Conservation (phyloP, 2,888 invertebrate genomes). For the Eilema depressum region DNA sequence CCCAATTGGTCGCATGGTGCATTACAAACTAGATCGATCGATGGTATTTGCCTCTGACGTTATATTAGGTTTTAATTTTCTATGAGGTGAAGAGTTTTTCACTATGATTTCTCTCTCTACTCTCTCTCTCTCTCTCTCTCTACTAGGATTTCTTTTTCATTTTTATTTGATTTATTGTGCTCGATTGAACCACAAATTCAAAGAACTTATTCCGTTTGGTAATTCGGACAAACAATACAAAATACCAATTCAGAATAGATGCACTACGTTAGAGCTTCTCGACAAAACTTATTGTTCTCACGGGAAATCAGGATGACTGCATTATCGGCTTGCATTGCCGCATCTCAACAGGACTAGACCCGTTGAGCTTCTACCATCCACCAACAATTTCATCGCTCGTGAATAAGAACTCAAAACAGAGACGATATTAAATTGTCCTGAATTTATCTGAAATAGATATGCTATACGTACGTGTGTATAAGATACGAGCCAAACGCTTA, state of each 20-base stretch:
- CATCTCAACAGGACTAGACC: slow-evolving; percentile 17
- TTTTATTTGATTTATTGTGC: background rate
- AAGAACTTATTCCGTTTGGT: background rate
- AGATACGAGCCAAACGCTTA: slow-evolving; percentile 78
- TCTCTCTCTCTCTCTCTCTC: too few relatives aligned
- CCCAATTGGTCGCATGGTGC: too few relatives aligned
- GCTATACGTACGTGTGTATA: slow-evolving; percentile 56
- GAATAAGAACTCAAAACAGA: slow-evolving; percentile 18
- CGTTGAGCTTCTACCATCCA: background rate
- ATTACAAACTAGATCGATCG: too few relatives aligned
- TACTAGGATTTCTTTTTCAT: too few relatives aligned
- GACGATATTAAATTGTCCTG: slow-evolving; percentile 32
- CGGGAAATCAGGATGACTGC: slow-evolving; percentile 52
- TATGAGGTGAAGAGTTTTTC: too few relatives aligned
- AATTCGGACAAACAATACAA: background rate
- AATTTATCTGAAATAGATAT: slow-evolving; percentile 36
- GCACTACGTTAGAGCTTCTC: slow-evolving; percentile 37
- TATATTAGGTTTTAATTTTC: too few relatives aligned
- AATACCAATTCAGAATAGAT: background rate
- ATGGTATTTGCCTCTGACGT: too few relatives aligned
- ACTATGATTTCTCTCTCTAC: too few relatives aligned
- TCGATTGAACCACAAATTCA: background rate
- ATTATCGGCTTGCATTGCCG: slow-evolving; percentile 48
- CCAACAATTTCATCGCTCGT: background rate
- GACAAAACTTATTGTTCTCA: slow-evolving; percentile 50